Base-by-base conservation (phyloP, 1,140 invertebrate genomes). In the Drosophila teissieri region DNA sequence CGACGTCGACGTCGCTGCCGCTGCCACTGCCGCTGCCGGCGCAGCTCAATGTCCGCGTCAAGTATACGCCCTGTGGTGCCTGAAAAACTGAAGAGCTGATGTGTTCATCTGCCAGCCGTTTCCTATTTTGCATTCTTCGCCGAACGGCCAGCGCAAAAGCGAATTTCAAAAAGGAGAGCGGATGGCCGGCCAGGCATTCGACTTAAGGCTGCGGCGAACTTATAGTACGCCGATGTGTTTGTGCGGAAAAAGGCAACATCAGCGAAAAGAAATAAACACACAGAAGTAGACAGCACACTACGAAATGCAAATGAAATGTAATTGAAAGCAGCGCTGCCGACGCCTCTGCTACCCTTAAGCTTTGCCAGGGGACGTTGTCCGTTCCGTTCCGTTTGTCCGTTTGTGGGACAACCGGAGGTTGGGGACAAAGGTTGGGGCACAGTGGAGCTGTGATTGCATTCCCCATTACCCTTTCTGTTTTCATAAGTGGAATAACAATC, bases 291-390 rank as follows among this genome's bases (percentile, higher is more conserved):
- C 79, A 80, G 31, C 31, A 31, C 31, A 69, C 72, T 77, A 73
- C 76, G 60, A 89, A 88, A 84, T 80, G 84, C 84, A 89, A 88
- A 89, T 84, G 84, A 89, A 88, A 89, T 89, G 84, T 89, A 88
- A 88, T 89, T 89, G 84, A 88, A 88, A 88, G 73, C 84, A 80
- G 52, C 77, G 73, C 78, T 36, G 83, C 58, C 55, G 22, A 39
- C 75, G 70, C 57, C 56, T 63, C 64, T 75, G 79, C 85, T 74
- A 88, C 84, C 84, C 84, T 88, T 88, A 88, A 88, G 84, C 84
- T 84, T 78, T 84, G 57, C 39, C 70, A 84, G 84, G 84, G 84
- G 84, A 88, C 84, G 89, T 89, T 88, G 84, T 88, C 84, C 84
- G 83, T 88, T 88, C 83, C 45, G 46, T 27, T 88, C 83, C 45